phyloP scores from a whole-genome alignment of 2,797 vertebrate genomes.

The Loriculus beryllinus region DNA sequence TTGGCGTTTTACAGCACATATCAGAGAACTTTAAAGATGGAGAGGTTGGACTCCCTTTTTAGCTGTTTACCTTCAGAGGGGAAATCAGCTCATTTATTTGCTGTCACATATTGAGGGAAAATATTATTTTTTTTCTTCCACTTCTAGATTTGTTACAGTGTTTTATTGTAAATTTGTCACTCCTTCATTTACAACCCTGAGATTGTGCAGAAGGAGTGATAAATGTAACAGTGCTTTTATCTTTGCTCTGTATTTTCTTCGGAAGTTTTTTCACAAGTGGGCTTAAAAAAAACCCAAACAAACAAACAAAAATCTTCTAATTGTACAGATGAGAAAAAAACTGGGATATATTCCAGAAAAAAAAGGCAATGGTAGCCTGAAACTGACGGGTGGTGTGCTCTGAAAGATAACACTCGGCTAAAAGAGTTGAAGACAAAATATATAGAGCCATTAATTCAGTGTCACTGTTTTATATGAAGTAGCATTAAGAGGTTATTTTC shows the following conservation, averaged over 20 bases:
- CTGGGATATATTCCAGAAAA: background rate
- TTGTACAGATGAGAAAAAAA: background rate
- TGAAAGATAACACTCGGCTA: background rate
- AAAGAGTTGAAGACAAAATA: background rate
- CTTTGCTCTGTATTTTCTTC: background rate
- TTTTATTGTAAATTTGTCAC: background rate
- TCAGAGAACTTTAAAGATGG: background rate
- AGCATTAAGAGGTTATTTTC: background rate
- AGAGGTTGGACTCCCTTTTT: background rate
- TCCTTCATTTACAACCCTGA: background rate
- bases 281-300: too few relatives aligned
- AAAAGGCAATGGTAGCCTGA: background rate
- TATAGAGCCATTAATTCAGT: rapidly evolving
- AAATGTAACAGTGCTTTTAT: background rate
- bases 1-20: background rate
- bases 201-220: background rate
- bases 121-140: background rate
- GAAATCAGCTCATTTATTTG: background rate
- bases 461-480: background rate
- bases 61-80: background rate
- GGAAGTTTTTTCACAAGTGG: background rate
- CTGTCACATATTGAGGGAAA: background rate
- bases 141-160: background rate
- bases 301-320: too few relatives aligned
- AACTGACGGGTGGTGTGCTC: background rate